Conservation (phyloP, 2,113 vertebrate genomes). For the Lycocorax pyrrhopterus region DNA sequence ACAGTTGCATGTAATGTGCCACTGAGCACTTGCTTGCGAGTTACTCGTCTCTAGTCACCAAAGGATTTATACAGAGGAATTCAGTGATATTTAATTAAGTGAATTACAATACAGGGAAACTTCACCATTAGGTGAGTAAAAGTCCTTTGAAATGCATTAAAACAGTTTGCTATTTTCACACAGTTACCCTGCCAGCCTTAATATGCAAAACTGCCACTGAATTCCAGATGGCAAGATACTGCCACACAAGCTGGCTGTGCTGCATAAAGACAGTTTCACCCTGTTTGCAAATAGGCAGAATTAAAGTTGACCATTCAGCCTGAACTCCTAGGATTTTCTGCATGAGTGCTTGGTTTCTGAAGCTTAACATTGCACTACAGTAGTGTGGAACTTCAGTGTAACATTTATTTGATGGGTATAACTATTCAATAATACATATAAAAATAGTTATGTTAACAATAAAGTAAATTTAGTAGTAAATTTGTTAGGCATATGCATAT, state of each 20-base stretch:
- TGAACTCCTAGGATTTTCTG: slow-evolving; percentile 41
- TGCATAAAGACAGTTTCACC: neutral
- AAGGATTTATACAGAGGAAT: neutral
- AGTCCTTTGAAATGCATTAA: slow-evolving; percentile 31
- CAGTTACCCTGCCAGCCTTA: slow-evolving; percentile 38
- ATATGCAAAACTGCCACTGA: slow-evolving; percentile 51
- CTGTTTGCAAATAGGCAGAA: slow-evolving; percentile 38
- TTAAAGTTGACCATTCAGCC: slow-evolving; percentile 48
- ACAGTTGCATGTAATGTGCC: neutral
- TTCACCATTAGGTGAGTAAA: slow-evolving; percentile 3
- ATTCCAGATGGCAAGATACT: slow-evolving; percentile 50
- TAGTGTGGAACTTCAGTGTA: neutral
- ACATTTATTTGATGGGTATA: neutral
- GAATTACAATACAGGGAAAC: neutral
- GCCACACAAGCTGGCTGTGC: neutral
- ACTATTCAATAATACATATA: neutral
- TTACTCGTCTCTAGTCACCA: neutral
- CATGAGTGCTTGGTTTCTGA: slow-evolving; percentile 24
- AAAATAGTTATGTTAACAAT: neutral
- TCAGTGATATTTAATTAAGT: slow-evolving; percentile 15
- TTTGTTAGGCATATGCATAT: neutral
- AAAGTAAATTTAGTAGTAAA: neutral
- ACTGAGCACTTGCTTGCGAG: neutral
- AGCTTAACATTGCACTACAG: neutral
- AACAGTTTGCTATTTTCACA: slow-evolving; percentile 52